These are phyloP conservation scores for Bucorvus abyssinicus DNA, from an alignment of 2,797 vertebrate species.

Conservation along the genomic window DNA sequence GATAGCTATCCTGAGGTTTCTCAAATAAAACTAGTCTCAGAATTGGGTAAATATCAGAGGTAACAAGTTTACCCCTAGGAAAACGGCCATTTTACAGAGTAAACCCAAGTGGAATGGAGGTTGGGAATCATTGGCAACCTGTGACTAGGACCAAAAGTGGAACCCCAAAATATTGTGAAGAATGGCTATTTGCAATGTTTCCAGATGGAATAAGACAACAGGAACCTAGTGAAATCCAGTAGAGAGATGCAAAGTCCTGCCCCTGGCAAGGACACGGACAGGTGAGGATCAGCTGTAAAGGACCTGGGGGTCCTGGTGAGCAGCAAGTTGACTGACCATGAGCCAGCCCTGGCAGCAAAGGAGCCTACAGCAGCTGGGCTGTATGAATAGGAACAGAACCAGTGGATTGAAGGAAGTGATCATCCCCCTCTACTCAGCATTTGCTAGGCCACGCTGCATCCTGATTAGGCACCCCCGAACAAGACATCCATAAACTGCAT, in stretches of 20 bases:
- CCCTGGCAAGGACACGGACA: background rate
- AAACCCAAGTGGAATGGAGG: background rate
- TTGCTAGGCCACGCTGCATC: background rate
- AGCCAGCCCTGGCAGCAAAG: background rate
- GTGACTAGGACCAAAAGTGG: background rate
- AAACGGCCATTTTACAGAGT: background rate
- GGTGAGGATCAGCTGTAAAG: background rate
- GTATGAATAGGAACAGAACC: background rate
- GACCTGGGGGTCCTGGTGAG: background rate
- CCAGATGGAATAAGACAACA: background rate
- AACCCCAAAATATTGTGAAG: background rate
- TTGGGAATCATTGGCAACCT: accelerated
- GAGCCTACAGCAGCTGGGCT: background rate
- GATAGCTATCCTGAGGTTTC: background rate
- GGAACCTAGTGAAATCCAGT: background rate
- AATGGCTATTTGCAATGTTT: background rate
- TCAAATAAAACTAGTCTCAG: background rate
- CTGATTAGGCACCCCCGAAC: background rate
- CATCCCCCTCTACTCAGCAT: background rate
- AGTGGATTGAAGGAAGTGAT: background rate
- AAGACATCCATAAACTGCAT: background rate
- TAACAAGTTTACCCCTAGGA: background rate
- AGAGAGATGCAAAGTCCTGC: background rate
- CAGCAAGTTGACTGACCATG: background rate
- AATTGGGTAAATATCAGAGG: background rate